A percentile compares a stretch with the other conserved stretches of the same genome.
phyloP scores from a whole-genome alignment of 2,113 vertebrate genomes.

The Eudyptes chrysolophus region DNA sequence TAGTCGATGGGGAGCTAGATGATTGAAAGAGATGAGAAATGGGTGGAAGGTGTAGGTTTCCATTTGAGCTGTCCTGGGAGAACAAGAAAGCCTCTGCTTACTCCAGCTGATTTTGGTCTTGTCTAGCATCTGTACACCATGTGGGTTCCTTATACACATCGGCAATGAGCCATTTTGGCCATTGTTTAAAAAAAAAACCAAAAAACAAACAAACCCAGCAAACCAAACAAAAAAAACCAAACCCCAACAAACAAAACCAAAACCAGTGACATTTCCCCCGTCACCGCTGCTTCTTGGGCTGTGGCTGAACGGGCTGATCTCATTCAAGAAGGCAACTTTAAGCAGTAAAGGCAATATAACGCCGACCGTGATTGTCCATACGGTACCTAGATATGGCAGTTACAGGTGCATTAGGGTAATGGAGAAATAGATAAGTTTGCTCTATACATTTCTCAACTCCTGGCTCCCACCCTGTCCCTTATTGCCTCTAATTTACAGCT shows the following conservation, averaged over 20 bases:
- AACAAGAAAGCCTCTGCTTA: not conserved
- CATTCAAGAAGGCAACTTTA: not conserved
- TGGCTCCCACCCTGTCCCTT: not conserved
- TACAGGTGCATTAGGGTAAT: not conserved
- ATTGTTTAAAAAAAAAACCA: not conserved
- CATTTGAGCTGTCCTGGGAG: not conserved
- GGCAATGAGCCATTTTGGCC: not conserved
- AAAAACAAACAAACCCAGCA: not conserved
- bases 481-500: not conserved
- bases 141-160: not conserved
- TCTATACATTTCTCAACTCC: not conserved
- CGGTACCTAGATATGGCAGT: fast-evolving
- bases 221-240: not conserved
- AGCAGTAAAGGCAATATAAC: fast-evolving
- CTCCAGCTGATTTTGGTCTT: not conserved
- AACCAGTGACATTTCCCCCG: fast-evolving
- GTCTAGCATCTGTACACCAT: fast-evolving
- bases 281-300: not conserved
- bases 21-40: not conserved
- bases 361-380: fast-evolving
- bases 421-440: not conserved
- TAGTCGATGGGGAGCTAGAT: not conserved
- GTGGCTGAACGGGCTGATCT: not conserved
- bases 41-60: not conserved
- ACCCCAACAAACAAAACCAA: too few relatives aligned